phyloP scores from a whole-genome alignment of 1,140 invertebrate species.

The Drosophila rhopaloa region DNA sequence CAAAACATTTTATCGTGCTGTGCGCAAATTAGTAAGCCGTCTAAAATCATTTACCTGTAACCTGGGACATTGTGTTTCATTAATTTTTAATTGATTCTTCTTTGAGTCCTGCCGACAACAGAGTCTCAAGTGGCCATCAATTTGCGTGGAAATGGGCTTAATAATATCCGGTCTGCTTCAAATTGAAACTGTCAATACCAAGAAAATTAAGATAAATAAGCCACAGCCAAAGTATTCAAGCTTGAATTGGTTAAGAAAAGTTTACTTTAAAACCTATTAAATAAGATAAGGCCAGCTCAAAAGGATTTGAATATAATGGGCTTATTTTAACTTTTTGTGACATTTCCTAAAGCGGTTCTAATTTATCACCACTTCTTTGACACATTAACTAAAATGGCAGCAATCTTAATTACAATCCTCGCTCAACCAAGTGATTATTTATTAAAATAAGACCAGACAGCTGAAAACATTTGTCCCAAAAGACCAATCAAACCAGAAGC shows the following conservation, averaged over 20 bases:
- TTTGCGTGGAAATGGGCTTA: background rate
- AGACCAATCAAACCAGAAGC: slow-evolving; percentile 31
- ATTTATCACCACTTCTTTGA: slow-evolving; percentile 3
- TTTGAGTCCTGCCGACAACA: background rate
- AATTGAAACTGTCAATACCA: slow-evolving; percentile 6
- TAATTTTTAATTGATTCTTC: slow-evolving; percentile 38
- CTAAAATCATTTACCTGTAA: slow-evolving; percentile 26
- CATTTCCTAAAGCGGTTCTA: slow-evolving; percentile 3
- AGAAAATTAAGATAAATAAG: background rate
- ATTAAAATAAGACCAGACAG: slow-evolving; percentile 33
- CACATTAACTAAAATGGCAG: background rate
- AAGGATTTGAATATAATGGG: background rate
- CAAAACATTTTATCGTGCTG: slow-evolving; percentile 19
- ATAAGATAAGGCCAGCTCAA: background rate
- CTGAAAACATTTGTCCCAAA: slow-evolving; percentile 29
- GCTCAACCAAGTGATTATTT: slow-evolving; percentile 30
- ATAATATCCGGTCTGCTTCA: background rate
- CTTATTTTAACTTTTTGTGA: background rate
- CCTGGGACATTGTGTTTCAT: slow-evolving; percentile 11
- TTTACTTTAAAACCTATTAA: background rate
- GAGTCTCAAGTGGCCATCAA: slow-evolving; percentile 5
- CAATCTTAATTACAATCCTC: slow-evolving; percentile 27
- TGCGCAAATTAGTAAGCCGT: slow-evolving; percentile 16
- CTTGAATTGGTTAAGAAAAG: background rate
- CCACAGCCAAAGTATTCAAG: background rate